Base-by-base conservation (phyloP, 2,113 vertebrate species). In the Nothobranchius kuhntae region DNA sequence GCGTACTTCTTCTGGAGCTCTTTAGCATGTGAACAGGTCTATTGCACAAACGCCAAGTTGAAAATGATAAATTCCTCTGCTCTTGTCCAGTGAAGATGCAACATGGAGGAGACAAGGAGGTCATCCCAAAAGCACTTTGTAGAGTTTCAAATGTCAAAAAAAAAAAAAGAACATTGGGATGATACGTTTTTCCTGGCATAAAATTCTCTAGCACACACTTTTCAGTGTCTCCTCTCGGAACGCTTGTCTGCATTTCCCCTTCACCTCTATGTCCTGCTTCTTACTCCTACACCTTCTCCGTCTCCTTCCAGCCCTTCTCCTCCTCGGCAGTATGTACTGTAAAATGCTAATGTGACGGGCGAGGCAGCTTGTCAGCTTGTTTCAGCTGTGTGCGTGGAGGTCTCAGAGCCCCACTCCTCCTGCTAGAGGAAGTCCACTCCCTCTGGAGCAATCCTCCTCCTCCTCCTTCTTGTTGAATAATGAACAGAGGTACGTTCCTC, bases 401-500 rank as follows among this genome's bases (percentile, higher is more conserved):
- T 93, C 91, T 92, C 93, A 91, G 87, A 85, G 75, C 72, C 57
- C 66, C 77, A 81, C 47, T 86, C 92, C 92, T 92, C 92, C 91
- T 93, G 84, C 78, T 78, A 75, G 45, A 90, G 82, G 91, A 89
- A 91, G 85, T 71, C 91, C 91, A 91, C 90, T 92, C 92, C 93
- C 92, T 15, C 46, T 81, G 90, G 92, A 92, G 70, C 83, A 83
- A 84, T 76, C 85, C 84, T 86, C 48, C 75, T 80, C 85, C 85
- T 86, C 51, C 75, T 80, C 75, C 74, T 80, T 93, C 86, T 86
- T 89, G 90, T 85, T 95, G 94, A 94, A 93, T 95, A 95, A 95
- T 92, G 91, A 94, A 93, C 86, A 85, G 68, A 64, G 70, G 78
- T 26, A 53, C 35, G 52, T 79, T 83, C 61, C 82, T 80, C 56